phyloP scores from a whole-genome alignment of 2,797 vertebrate species.

The Paramormyrops hopkinsi region DNA sequence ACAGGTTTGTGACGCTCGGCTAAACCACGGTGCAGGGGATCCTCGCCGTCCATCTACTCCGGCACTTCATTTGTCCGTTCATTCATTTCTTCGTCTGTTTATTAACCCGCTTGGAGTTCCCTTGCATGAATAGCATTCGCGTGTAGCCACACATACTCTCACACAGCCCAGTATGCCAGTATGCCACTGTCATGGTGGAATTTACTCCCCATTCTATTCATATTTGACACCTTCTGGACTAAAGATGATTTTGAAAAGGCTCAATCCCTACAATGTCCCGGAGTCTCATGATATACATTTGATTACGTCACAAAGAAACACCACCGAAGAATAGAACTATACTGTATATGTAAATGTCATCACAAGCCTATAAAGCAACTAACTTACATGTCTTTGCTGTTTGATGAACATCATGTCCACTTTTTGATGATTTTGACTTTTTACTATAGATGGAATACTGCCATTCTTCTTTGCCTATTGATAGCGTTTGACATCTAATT shows the following conservation, averaged over 20 bases:
- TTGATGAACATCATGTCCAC: neutral
- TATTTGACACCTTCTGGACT: neutral
- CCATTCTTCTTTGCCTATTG: neutral
- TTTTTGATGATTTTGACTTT: neutral
- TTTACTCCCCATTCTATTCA: neutral
- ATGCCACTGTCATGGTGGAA: neutral
- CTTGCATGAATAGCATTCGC: neutral
- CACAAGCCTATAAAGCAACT: neutral
- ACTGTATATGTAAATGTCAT: neutral
- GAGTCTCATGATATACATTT: neutral
- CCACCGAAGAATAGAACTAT: neutral
- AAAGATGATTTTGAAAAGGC: neutral
- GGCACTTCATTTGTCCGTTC: conserved; percentile 59
- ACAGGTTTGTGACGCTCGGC: neutral
- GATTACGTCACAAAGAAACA: neutral
- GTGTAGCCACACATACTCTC: neutral
- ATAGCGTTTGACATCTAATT: neutral
- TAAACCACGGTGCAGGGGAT: neutral
- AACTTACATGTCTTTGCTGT: neutral
- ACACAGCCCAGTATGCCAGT: neutral
- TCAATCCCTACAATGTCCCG: neutral
- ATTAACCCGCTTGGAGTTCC: neutral
- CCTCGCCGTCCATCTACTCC: neutral
- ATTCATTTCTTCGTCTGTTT: conserved; percentile 46
- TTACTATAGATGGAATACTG: neutral